Evolutionary conservation across 2,113 vertebrate species (phyloP), one percentile per base, ranked within the genome.

Genomic region (Ophiodon elongatus): DNA sequence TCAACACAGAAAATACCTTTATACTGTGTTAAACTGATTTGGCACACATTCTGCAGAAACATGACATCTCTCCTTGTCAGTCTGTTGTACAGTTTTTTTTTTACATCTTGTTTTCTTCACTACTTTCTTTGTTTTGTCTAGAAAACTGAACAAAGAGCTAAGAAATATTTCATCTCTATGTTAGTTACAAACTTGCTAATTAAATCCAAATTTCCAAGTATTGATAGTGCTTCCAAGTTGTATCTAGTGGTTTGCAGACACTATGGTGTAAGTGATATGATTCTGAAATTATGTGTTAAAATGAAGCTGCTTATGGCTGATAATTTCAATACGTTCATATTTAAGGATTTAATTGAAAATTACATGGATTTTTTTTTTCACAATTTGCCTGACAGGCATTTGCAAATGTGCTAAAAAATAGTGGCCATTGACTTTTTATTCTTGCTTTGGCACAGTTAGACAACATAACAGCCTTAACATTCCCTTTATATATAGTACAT

Each of bases 21-120:
- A 52, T 33, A 54, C 21, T 37, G 21, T 52, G 27, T 78, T 81
- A 59, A 81, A 86, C 43, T 76, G 19, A 27, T 82, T 57, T 37
- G 5, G 59, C 63, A 68, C 64, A 59, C n/a, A 33, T 45, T 59
- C 19, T 43, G 64, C 50, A 41, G 35, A 31, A 43, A 65, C 17
- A 23, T 17, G 2, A 45, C 13, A 7, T 8, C 4, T 13, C 6
- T 21, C 19, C 13, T 64, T 1, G 0, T 37, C 17, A 37, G 1
- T 60, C 11, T 59, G 0, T 62, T 47, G 14, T 56, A 0, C 10
- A n/a, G n/a, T n/a, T n/a, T n/a, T n/a, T n/a, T 33, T 50, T 54
- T 8, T 57, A n/a, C n/a, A n/a, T n/a, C n/a, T n/a, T n/a, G n/a
- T 2, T 54, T 76, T 35, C 35, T n/a, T 64, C 25, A 3, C 39